Conservation (phyloP, 2,797 vertebrate genomes). For the Pseudochirops corinnae region DNA sequence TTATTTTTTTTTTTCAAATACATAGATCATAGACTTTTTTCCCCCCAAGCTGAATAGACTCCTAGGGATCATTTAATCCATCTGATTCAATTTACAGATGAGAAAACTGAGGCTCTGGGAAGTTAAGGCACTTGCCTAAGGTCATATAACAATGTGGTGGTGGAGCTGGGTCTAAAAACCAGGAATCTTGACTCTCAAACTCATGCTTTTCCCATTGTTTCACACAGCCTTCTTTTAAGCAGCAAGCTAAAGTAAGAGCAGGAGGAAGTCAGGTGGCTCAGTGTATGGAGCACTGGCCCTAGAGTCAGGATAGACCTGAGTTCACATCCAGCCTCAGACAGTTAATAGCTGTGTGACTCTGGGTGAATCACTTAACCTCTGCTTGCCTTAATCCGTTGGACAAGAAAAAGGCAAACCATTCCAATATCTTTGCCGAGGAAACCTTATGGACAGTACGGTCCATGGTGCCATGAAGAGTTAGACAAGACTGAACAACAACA, state of each 20-base stretch:
- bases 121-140: background rate
- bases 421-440: background rate
- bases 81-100: background rate
- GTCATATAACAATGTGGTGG: background rate
- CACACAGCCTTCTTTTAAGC: background rate
- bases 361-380: background rate
- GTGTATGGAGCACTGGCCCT: too few relatives aligned
- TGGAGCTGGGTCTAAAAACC: background rate
- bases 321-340: background rate
- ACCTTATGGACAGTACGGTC: background rate
- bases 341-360: background rate
- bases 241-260: background rate
- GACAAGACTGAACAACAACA: background rate
- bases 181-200: background rate
- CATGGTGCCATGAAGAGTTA: background rate
- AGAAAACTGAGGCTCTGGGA: background rate
- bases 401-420: background rate
- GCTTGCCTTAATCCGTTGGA: background rate
- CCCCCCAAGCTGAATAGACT: background rate
- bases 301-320: background rate
- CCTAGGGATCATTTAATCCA: background rate
- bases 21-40: constrained; percentile 43
- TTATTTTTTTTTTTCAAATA: background rate
- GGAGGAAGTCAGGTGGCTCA: too few relatives aligned
- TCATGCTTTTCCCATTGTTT: background rate